These are phyloP conservation scores for Oryzias sinensis DNA, from an alignment of 2,797 vertebrate species.

Conservation along the genomic window DNA sequence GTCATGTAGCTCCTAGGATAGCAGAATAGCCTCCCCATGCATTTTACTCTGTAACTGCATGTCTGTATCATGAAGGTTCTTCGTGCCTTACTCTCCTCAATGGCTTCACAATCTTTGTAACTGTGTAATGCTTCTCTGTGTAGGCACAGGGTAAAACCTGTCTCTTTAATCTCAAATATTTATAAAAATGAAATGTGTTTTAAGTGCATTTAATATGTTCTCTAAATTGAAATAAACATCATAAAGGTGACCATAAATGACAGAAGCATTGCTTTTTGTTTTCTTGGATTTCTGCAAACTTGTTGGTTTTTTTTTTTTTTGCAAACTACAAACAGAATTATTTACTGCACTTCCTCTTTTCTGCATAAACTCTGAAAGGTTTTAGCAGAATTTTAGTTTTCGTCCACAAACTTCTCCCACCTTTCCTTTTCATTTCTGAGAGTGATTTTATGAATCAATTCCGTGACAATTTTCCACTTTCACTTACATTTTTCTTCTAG, in stretches of 20 bases:
- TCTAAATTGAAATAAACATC: conserved; percentile 73
- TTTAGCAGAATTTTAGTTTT: too few relatives aligned
- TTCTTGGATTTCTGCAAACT: too few relatives aligned
- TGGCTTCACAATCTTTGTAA: conserved; percentile 75
- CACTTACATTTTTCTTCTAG: neutral
- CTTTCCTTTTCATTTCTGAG: too few relatives aligned
- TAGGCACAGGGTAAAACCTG: conserved; percentile 79
- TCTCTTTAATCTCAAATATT: conserved; percentile 85
- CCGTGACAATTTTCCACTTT: too few relatives aligned
- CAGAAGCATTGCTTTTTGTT: neutral
- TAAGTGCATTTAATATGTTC: conserved; percentile 82
- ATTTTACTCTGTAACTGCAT: conserved; percentile 82
- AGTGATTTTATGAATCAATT: too few relatives aligned
- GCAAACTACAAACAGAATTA: neutral
- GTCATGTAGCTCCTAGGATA: conserved; percentile 76
- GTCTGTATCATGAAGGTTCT: conserved; percentile 76
- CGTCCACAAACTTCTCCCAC: too few relatives aligned
- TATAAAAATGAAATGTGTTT: conserved; percentile 82
- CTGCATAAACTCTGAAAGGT: too few relatives aligned
- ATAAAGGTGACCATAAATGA: conserved; percentile 56
- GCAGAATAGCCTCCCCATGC: conserved; percentile 75
- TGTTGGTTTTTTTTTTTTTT: neutral
- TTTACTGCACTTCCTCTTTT: too few relatives aligned
- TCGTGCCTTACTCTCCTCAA: conserved; percentile 90
- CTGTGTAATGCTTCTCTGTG: conserved; percentile 62